Base-by-base conservation (phyloP, 92 coral and sea anemone genomes). In the Zoanthus gigantus region DNA sequence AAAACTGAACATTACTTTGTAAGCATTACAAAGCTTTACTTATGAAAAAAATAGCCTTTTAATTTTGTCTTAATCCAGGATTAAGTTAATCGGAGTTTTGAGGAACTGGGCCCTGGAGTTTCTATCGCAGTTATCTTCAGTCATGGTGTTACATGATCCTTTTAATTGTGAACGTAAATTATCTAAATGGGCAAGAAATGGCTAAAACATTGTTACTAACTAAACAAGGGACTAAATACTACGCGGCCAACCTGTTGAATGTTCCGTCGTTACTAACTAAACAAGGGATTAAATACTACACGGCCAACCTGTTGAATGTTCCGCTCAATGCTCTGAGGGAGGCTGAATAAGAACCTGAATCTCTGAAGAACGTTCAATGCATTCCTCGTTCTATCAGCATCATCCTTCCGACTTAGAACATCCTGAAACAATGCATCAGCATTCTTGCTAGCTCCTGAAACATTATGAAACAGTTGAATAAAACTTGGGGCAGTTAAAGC, bases 351-450 rank as follows among this genome's bases (percentile, higher is more conserved):
- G 58, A 96, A 97, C 72, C 99, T 83, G 68, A 97, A 97, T 48
- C 99, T 92, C 88, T 97, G 99, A 4, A 97, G 93, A 47, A 97
- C 99, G 77, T 96, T 97, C 74, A 97, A 83, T 12, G 99, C 99
- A 84, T 97, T 97, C 72, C 99, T 89, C 28, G 98, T 97, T 66
- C 98, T 91, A 88, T 97, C 99, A 17, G 99, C 99, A 77, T 97
- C 99, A 77, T 97, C 99, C 87, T 97, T 97, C 17, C 99, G 94
- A 60, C 91, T 92, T 46, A 97, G 83, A 31, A 97, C 99, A 86
- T 97, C 99, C 89, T 95, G 99, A 74, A 97, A 97, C 90, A 97
- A 86, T 7, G 98, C 99, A 85, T 97, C 99, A 0, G 99, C 98
- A 86, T 94, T 96, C 85, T 95, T 97, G 73, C 99, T 95, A 13